Conservation (phyloP, 2,888 invertebrate genomes). For the Micoletzkya japonica region DNA sequence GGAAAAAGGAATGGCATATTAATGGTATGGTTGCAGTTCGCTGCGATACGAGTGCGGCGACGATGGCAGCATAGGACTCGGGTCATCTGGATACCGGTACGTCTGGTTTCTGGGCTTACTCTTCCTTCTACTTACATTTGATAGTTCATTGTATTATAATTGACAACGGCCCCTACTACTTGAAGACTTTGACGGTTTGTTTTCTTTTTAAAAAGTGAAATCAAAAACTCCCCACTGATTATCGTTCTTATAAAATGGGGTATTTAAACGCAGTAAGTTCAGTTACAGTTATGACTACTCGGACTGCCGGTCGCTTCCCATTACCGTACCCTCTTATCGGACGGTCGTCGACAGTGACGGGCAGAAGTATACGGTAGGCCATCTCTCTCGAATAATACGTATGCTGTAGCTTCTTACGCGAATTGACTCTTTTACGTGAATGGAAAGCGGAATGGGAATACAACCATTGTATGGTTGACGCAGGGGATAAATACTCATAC, state of each 20-base stretch:
- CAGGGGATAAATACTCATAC: too few relatives aligned
- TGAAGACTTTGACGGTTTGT: too few relatives aligned
- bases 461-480: too few relatives aligned
- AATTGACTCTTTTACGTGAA: too few relatives aligned
- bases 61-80: background rate
- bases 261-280: background rate
- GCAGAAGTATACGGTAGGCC: conserved; percentile 80
- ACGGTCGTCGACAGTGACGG: conserved; percentile 77
- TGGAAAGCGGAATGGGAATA: too few relatives aligned
- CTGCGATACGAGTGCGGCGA: conserved; percentile 28
- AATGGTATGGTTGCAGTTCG: background rate
- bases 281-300: conserved; percentile 66
- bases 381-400: too few relatives aligned
- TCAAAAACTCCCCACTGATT: background rate
- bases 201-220: background rate
- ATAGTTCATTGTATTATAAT: too few relatives aligned
- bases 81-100: too few relatives aligned
- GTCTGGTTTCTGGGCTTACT: too few relatives aligned
- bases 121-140: too few relatives aligned
- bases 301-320: conserved; percentile 82
- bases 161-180: too few relatives aligned
- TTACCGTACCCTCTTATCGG: conserved; percentile 89
- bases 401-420: too few relatives aligned
- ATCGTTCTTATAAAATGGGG: background rate
- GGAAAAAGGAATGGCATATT: background rate